phyloP scores from a whole-genome alignment of 2,113 vertebrate species.

The Rhinichthys klamathensis region DNA sequence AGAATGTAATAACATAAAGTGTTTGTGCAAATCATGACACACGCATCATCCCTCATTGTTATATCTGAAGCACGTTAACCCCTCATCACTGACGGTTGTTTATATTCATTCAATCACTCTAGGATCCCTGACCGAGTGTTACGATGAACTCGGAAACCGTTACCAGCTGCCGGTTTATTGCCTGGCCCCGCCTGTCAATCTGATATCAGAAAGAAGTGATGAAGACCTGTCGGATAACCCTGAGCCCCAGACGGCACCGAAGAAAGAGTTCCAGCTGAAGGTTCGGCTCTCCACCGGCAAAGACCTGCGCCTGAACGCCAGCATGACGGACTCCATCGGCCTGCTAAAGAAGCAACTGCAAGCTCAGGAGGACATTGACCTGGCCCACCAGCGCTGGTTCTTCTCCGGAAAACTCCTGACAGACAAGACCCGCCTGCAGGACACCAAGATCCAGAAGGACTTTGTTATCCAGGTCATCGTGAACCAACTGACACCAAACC shows the following conservation, averaged over 20 bases:
- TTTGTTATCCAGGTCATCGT: slow-evolving; percentile 98
- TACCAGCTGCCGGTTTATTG: slow-evolving; percentile 98
- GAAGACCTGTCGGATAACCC: slow-evolving; percentile 85
- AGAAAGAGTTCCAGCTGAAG: slow-evolving; percentile 93
- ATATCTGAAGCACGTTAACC: too few species aligned
- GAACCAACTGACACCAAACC: slow-evolving; percentile 79
- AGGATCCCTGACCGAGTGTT: slow-evolving; percentile 95
- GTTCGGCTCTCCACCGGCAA: slow-evolving; percentile 87
- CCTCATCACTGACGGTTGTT: neutral
- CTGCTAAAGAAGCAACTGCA: slow-evolving; percentile 97
- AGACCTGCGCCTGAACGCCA: slow-evolving; percentile 91
- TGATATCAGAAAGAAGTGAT: slow-evolving; percentile 91
- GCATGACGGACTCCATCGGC: slow-evolving; percentile 91
- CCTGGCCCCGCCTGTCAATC: slow-evolving; percentile 90
- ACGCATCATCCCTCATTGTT: neutral
- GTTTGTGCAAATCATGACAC: neutral
- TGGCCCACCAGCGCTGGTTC: slow-evolving; percentile 94
- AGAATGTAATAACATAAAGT: neutral
- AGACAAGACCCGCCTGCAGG: slow-evolving; percentile 93
- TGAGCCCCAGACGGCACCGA: slow-evolving; percentile 76
- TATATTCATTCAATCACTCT: neutral
- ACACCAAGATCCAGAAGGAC: slow-evolving; percentile 99
- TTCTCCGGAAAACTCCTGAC: slow-evolving; percentile 97
- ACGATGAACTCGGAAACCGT: slow-evolving; percentile 94
- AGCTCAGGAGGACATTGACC: slow-evolving; percentile 88